Conservation (phyloP, 2,797 vertebrate species). For the Poeciliopsis presidionis region DNA sequence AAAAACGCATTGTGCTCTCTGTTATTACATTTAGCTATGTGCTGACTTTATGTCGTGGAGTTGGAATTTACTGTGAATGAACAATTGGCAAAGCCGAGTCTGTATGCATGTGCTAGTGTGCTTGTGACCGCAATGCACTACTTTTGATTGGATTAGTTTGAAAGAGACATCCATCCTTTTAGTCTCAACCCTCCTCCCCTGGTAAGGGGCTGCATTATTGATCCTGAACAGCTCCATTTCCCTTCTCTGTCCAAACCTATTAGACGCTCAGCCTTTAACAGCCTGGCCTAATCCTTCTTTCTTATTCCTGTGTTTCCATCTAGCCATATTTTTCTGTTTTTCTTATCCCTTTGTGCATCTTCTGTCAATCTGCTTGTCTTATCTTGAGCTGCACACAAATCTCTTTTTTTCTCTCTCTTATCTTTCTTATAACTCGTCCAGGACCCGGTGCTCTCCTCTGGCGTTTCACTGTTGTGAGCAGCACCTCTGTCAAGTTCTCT, state of each 20-base stretch:
- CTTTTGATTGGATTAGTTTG: conserved; percentile 76
- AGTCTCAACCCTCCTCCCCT: conserved; percentile 54
- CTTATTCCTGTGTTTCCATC: conserved; percentile 42
- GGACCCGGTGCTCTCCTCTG: conserved; percentile 18
- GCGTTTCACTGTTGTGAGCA: conserved; percentile 12
- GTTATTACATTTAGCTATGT: conserved; percentile 56
- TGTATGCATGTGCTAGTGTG: conserved; percentile 19
- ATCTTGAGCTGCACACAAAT: conserved; percentile 46
- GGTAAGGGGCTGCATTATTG: conserved; percentile 73
- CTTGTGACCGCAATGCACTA: conserved; percentile 38
- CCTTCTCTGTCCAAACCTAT: conserved; percentile 76
- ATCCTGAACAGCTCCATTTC: conserved; percentile 79
- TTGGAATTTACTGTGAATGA: conserved; percentile 35
- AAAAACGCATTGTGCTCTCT: conserved; percentile 41
- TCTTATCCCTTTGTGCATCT: conserved; percentile 30
- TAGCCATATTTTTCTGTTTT: conserved; percentile 25
- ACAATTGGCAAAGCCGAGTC: conserved; percentile 1
- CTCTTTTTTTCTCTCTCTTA: conserved; percentile 17
- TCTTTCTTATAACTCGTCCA: conserved; percentile 23
- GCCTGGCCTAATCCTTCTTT: conserved; percentile 20
- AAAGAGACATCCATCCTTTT: conserved; percentile 73
- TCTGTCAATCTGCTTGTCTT: conserved; percentile 29
- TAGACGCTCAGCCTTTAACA: conserved; percentile 62
- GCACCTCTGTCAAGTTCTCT: conserved; percentile 30
- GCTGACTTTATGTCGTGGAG: conserved; percentile 29